Base-by-base conservation (phyloP, 2,797 vertebrate genomes). In the Australoheros facetus region DNA sequence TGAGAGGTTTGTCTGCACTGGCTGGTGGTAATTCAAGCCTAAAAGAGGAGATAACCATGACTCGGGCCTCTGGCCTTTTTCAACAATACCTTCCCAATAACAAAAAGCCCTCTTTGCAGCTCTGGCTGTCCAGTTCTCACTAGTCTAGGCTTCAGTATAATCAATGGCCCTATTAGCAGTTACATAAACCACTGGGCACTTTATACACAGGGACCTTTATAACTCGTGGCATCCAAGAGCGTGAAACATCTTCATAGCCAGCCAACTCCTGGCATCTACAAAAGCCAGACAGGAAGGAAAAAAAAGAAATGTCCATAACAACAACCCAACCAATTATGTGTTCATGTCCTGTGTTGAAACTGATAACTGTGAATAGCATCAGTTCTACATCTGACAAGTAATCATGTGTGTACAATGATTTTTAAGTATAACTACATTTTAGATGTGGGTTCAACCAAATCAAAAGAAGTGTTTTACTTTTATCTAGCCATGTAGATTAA, bases 171-270 rank as follows among this genome's bases (percentile, higher is more conserved):
- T 81, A 82, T 92, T 89, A 91, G 87, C 71, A 59, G 89, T 92
- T 91, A 91, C 86, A 93, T 91, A 93, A 93, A 84, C 81, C 73
- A 84, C 62, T 85, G 77, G 88, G 73, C 60, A 75, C 77, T 84
- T 85, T 64, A 82, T 57, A 87, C 84, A 91, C 75, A 80, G 64
- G 30, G 34, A 45, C 56, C 48, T 70, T 87, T 86, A 85, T 87
- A 85, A 88, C 57, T 73, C 71, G 45, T 13, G 39, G 77, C 81
- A 78, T 88, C 80, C 85, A 81, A 78, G 85, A 73, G 82, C 42
- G 56, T 85, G 80, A 87, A 90, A 83, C 37, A 76, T 82, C 73
- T 56, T 57, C 51, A 54, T 54, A 64, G 81, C 75, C 84, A 64
- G 81, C 75, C 83, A 86, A 85, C 60, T 83, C 69, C 77, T 82